phyloP scores from a whole-genome alignment of 2,888 invertebrate genomes.

The Xestia ashworthii region DNA sequence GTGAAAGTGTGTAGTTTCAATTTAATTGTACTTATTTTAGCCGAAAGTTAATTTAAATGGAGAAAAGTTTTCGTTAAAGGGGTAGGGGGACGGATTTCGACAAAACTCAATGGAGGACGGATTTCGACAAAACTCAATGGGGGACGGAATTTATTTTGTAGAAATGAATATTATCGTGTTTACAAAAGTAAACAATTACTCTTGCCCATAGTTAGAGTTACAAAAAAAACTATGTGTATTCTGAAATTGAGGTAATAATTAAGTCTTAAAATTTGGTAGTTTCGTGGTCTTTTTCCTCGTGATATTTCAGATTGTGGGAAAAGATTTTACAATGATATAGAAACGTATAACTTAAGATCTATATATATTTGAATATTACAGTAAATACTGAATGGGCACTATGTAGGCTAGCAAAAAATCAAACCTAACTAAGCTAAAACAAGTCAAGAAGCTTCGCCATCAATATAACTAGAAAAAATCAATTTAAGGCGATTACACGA shows the following conservation, averaged over 20 bases:
- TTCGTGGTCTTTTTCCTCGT: slow-evolving; percentile 38
- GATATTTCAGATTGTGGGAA: slow-evolving; percentile 31
- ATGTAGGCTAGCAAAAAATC: neutral
- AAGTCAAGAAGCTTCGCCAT: neutral
- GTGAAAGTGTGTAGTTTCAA: slow-evolving; percentile 23
- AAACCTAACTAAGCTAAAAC: neutral
- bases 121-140: neutral
- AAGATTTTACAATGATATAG: slow-evolving; percentile 3
- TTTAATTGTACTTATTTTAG: slow-evolving; percentile 48
- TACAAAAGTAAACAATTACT: neutral
- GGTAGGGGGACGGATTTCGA: neutral
- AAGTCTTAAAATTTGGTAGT: slow-evolving; percentile 12
- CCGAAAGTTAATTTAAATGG: slow-evolving; percentile 6
- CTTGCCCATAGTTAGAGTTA: neutral
- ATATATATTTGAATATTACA: slow-evolving; percentile 11
- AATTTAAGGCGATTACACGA: too few relatives aligned
- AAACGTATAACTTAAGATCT: slow-evolving; percentile 8
- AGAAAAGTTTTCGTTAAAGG: neutral
- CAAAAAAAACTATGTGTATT: slow-evolving; percentile 26
- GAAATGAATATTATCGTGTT: neutral
- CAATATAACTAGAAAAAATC: neutral
- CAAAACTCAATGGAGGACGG: neutral
- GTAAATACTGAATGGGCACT: neutral
- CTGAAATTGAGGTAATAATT: slow-evolving; percentile 32
- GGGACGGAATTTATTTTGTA: neutral